These are phyloP conservation scores for Ips typographus DNA, from an alignment of 1,140 invertebrate species.

Conservation along the genomic window DNA sequence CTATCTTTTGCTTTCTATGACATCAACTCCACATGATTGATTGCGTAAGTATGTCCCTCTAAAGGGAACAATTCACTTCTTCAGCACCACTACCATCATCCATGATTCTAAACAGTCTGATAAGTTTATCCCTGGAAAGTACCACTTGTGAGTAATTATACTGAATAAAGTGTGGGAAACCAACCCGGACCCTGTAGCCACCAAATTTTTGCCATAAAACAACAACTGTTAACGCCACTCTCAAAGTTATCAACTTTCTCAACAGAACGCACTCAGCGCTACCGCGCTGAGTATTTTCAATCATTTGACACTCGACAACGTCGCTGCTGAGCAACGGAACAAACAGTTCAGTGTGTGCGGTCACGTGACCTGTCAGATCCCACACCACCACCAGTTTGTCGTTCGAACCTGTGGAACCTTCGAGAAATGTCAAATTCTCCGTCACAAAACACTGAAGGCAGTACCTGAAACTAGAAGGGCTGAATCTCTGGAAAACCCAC, in stretches of 20 bases:
- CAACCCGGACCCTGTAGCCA: slow-evolving; percentile 62
- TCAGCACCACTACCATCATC: slow-evolving; percentile 51
- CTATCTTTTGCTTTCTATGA: too few species aligned
- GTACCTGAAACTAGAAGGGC: slow-evolving; percentile 65
- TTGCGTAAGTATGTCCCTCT: slow-evolving; percentile 62
- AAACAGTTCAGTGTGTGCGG: slow-evolving; percentile 54
- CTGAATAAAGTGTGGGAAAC: neutral
- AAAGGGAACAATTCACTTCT: slow-evolving; percentile 56
- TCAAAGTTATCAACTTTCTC: slow-evolving; percentile 56
- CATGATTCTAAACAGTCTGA: slow-evolving; percentile 55
- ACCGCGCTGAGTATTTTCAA: slow-evolving; percentile 51
- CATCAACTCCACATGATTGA: slow-evolving; percentile 69
- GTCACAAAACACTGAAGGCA: neutral
- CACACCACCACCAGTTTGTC: slow-evolving; percentile 71
- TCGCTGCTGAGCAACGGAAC: slow-evolving; percentile 32
- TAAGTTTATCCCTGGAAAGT: slow-evolving; percentile 59
- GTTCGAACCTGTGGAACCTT: slow-evolving; percentile 64
- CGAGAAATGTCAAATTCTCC: slow-evolving; percentile 26
- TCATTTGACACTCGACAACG: slow-evolving; percentile 52
- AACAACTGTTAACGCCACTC: slow-evolving; percentile 61
- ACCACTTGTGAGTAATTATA: slow-evolving; percentile 1
- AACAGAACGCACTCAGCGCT: slow-evolving; percentile 53
- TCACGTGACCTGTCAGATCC: slow-evolving; percentile 58
- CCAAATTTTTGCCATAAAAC: slow-evolving; percentile 53
- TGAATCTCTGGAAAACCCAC: slow-evolving; percentile 68